phyloP scores from a whole-genome alignment of 2,888 invertebrate genomes.

The Melangyna quadrimaculata region DNA sequence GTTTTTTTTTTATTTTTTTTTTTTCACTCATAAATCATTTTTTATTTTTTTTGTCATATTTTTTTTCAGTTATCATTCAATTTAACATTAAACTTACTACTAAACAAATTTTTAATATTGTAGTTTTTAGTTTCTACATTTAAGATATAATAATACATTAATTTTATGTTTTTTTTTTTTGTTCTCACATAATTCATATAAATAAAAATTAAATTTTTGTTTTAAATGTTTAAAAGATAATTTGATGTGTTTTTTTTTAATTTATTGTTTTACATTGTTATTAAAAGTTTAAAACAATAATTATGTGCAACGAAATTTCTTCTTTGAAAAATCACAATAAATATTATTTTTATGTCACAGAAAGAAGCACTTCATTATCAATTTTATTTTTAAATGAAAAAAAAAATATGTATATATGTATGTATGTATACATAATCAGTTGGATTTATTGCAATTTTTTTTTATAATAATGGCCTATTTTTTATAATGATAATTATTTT shows the following conservation, averaged over 20 bases:
- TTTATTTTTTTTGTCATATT: conserved; percentile 14
- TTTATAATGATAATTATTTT: conserved; percentile 1
- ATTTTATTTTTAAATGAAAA: conserved; percentile 10
- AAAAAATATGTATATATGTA: background rate
- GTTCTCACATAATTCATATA: conserved; percentile 13
- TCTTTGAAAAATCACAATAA: conserved; percentile 30
- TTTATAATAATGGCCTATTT: conserved; percentile 31
- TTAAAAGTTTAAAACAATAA: conserved; percentile 38
- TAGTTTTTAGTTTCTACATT: conserved; percentile 50
- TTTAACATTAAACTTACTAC: conserved; percentile 67
- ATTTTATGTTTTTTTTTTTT: conserved; percentile 40
- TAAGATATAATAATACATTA: conserved; percentile 66
- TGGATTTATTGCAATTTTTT: conserved; percentile 44
- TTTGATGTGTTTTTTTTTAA: background rate
- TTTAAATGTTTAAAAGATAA: background rate
- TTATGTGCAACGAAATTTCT: conserved; percentile 57
- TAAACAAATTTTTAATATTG: conserved; percentile 54
- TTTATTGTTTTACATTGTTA: background rate
- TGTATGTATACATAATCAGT: background rate
- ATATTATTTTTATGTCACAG: conserved; percentile 53
- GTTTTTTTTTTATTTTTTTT: conserved; percentile 38
- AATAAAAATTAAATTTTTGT: conserved; percentile 25
- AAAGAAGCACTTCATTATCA: conserved; percentile 58
- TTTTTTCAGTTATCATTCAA: conserved; percentile 27
- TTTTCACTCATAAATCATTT: conserved; percentile 47